A percentile compares a stretch with the other conserved stretches of the same genome.
phyloP scores from a whole-genome alignment of 2,113 vertebrate genomes.

The Melanerpes aurifrons region DNA sequence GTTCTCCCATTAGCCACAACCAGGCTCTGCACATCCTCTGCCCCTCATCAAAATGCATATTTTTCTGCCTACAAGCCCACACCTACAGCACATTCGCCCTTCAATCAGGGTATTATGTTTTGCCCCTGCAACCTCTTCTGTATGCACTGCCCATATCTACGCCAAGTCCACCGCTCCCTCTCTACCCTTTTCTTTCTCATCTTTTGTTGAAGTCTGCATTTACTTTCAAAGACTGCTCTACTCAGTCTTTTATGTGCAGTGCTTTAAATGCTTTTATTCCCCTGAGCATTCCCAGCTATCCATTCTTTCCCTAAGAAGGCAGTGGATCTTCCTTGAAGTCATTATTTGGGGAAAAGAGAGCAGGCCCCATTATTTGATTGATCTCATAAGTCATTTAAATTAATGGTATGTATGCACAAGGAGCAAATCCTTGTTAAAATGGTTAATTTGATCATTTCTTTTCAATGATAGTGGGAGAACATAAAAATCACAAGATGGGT shows the following conservation, averaged over 20 bases:
- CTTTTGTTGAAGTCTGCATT: constrained; percentile 63
- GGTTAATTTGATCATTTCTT: constrained; percentile 52
- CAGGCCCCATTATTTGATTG: constrained; percentile 55
- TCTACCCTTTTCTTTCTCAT: constrained; percentile 51
- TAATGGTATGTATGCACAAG: constrained; percentile 26
- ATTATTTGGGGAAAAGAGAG: constrained; percentile 61
- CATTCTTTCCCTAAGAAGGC: constrained; percentile 55
- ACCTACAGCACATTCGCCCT: background rate
- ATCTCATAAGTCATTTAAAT: constrained; percentile 64
- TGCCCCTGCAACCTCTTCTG: constrained; percentile 50
- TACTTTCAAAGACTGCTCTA: constrained; percentile 65
- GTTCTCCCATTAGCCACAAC: background rate
- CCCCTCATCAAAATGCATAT: constrained; percentile 39
- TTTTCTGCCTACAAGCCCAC: background rate
- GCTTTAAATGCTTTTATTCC: constrained; percentile 69
- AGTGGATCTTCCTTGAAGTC: constrained; percentile 66
- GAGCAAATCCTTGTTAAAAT: constrained; percentile 59
- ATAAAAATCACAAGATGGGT: constrained; percentile 1
- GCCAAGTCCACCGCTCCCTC: background rate
- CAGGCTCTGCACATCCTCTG: background rate
- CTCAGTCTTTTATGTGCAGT: constrained; percentile 50
- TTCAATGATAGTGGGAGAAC: constrained; percentile 14
- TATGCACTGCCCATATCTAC: background rate
- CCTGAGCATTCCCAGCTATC: constrained; percentile 59
- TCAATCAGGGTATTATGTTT: background rate